These are phyloP conservation scores for Pocillopora verrucosa DNA, from an alignment of 64 coral and sea anemone species.

Conservation along the genomic window DNA sequence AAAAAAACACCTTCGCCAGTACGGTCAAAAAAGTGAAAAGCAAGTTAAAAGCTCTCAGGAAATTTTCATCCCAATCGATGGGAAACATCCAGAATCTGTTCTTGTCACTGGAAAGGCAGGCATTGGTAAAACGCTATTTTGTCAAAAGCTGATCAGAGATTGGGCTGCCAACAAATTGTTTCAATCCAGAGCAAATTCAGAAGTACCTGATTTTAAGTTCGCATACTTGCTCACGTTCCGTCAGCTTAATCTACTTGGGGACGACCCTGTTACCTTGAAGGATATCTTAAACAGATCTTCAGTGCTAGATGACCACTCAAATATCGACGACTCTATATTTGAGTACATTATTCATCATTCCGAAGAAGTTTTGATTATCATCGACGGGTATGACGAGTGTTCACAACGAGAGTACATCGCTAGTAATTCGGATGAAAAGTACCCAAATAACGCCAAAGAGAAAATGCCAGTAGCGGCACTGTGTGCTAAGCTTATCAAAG, in stretches of 20 bases:
- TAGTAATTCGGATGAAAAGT: constrained; percentile 1
- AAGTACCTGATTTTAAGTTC: constrained; percentile 22
- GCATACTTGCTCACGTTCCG: constrained; percentile 37
- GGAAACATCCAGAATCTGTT: not conserved
- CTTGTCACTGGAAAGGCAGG: constrained; percentile 41
- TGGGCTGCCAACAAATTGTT: constrained; percentile 44
- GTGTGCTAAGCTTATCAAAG: constrained; percentile 26
- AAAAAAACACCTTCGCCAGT: constrained; percentile 23
- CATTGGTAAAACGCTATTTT: constrained; percentile 35
- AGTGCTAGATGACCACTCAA: constrained; percentile 19
- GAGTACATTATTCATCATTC: not conserved
- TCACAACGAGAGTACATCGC: constrained; percentile 8
- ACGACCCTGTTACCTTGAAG: not conserved
- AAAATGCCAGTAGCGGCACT: constrained; percentile 28
- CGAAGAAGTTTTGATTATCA: constrained; percentile 10
- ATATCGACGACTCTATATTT: constrained; percentile 2
- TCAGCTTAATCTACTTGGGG: not conserved
- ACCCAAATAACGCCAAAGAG: not conserved
- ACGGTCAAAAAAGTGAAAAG: constrained; percentile 2
- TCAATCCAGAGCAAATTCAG: not conserved
- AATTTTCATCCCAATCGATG: not conserved
- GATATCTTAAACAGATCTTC: constrained; percentile 29
- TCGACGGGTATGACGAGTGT: constrained; percentile 33
- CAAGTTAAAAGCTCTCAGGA: constrained; percentile 12
- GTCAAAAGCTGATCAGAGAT: constrained; percentile 25